Percentiles rank a stretch among this genome's conserved stretches.
These are phyloP conservation scores for Lottia gigantea DNA, from an alignment of 2,888 invertebrate genomes.

Conservation along the genomic window DNA sequence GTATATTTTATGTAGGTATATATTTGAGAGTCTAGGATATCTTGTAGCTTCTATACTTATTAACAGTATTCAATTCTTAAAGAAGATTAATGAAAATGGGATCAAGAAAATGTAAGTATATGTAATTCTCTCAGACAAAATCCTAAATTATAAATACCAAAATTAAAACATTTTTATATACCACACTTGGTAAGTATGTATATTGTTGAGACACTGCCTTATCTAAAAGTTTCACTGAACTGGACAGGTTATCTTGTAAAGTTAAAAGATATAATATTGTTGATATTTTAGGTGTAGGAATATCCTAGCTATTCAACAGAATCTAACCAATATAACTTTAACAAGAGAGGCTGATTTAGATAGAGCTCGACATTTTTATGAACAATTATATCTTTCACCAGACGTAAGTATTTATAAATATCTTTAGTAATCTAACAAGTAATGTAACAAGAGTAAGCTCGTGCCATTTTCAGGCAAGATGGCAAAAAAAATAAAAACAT, in stretches of 20 bases:
- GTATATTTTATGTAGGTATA: slow-evolving; percentile 75
- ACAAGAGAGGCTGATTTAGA: slow-evolving; percentile 86
- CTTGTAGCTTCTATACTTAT: slow-evolving; percentile 83
- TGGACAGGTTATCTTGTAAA: too few species aligned
- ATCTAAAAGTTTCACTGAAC: too few species aligned
- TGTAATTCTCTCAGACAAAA: too few species aligned
- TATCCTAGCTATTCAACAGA: slow-evolving; percentile 86
- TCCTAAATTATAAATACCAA: too few species aligned
- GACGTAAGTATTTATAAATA: slow-evolving; percentile 73
- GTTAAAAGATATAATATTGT: background rate
- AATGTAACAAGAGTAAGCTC: too few species aligned
- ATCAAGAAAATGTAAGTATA: slow-evolving; percentile 79
- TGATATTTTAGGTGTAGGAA: slow-evolving; percentile 75
- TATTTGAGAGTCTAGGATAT: slow-evolving; percentile 90
- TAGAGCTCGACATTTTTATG: slow-evolving; percentile 88
- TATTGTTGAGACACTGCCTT: too few species aligned
- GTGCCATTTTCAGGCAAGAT: too few species aligned
- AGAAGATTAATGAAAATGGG: slow-evolving; percentile 82
- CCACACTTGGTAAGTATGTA: too few species aligned
- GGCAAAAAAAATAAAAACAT: too few species aligned
- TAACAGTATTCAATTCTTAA: slow-evolving; percentile 82
- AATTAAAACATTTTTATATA: too few species aligned
- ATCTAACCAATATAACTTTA: slow-evolving; percentile 84
- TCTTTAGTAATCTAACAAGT: too few species aligned
- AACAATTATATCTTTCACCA: slow-evolving; percentile 83